These are phyloP conservation scores for Hirtodrosophila confusa DNA, from an alignment of 2,888 invertebrate genomes.

Conservation along the genomic window DNA sequence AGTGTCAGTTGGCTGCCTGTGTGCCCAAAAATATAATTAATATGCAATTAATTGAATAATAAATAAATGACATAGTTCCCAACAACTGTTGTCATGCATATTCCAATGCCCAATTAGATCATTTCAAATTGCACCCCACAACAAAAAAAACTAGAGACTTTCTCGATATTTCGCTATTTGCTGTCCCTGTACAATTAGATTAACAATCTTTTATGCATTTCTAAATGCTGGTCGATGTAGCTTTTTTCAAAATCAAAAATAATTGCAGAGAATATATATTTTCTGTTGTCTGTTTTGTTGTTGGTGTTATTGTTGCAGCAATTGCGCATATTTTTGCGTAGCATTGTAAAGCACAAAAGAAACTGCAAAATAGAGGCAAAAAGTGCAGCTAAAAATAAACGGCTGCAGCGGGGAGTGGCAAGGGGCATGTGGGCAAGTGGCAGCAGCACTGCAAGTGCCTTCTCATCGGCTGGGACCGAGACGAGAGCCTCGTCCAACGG, in stretches of 20 bases:
- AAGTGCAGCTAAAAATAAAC: conserved; percentile 67
- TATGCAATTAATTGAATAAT: conserved; percentile 27
- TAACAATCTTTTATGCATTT: conserved; percentile 58
- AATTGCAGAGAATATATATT: conserved; percentile 6
- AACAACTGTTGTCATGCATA: conserved; percentile 26
- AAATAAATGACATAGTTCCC: conserved; percentile 24
- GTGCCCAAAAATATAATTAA: not conserved
- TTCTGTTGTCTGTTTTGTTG: not conserved
- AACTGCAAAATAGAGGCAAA: conserved; percentile 39
- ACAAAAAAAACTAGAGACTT: conserved; percentile 5
- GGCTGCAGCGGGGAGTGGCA: conserved; percentile 53
- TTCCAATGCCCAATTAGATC: conserved; percentile 47
- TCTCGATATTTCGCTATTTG: conserved; percentile 6
- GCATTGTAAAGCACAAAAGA: conserved; percentile 40
- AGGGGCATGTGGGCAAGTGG: conserved; percentile 6
- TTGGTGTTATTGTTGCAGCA: conserved; percentile 24
- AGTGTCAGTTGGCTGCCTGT: not conserved
- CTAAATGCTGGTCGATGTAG: conserved; percentile 41
- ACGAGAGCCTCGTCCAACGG: conserved; percentile 39
- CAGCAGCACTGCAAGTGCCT: conserved; percentile 56
- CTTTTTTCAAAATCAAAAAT: conserved; percentile 58
- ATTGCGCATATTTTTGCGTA: conserved; percentile 51
- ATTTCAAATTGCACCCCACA: conserved; percentile 23
- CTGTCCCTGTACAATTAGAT: conserved; percentile 52
- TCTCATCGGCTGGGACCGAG: conserved; percentile 34